phyloP scores from a whole-genome alignment of 2,888 invertebrate genomes.

The Bedellia somnulentella region DNA sequence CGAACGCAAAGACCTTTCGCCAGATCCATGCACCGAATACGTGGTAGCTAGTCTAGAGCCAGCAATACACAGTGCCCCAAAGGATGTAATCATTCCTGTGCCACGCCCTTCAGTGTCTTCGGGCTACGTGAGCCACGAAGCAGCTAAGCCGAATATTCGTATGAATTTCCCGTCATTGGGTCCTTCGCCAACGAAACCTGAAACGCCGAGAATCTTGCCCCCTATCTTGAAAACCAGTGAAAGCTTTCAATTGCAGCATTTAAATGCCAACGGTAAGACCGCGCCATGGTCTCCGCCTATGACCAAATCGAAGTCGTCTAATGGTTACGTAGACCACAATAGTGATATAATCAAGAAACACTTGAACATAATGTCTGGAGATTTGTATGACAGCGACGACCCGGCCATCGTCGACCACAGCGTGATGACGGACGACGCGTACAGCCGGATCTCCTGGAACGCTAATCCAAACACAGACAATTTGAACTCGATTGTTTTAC shows the following conservation, averaged over 20 bases:
- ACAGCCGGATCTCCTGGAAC: conserved; percentile 55
- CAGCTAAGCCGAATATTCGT: conserved; percentile 27
- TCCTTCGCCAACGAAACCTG: conserved; percentile 32
- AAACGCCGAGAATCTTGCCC: conserved; percentile 49
- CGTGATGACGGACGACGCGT: conserved; percentile 47
- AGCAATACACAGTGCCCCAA: conserved; percentile 23
- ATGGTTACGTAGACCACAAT: not conserved
- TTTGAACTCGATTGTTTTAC: conserved; percentile 40
- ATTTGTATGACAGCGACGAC: conserved; percentile 33
- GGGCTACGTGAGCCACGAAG: conserved; percentile 43
- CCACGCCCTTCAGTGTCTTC: conserved; percentile 23
- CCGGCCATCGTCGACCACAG: conserved; percentile 44
- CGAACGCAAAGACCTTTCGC: not conserved
- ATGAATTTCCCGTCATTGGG: conserved; percentile 34
- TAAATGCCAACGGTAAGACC: conserved; percentile 21
- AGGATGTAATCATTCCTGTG: conserved; percentile 16
- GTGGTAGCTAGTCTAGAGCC: not conserved
- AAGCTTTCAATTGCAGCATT: conserved; percentile 44
- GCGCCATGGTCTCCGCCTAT: not conserved
- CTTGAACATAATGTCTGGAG: conserved; percentile 35
- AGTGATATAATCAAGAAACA: conserved; percentile 41
- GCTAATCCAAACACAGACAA: conserved; percentile 49
- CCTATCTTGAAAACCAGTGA: conserved; percentile 30
- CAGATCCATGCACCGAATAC: not conserved
- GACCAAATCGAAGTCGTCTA: too few relatives aligned